Evolutionary conservation across 1,140 invertebrate species (phyloP), one percentile per base, ranked within the genome.

Genomic region (Aleiodes sp.): DNA sequence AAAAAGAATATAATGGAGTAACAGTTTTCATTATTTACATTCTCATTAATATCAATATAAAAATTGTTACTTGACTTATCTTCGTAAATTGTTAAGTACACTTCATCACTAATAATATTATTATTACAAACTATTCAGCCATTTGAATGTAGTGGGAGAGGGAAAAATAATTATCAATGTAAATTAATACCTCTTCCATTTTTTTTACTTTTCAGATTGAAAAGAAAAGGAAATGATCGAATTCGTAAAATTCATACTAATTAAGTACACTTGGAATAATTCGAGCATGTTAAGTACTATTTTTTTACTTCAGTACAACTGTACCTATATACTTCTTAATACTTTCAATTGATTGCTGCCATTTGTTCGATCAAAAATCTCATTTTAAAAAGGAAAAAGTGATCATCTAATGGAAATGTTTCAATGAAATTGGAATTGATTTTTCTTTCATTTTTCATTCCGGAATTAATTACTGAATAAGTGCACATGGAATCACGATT

Each of bases 261-360:
- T 71, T 71, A 68, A 71, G 70, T 71, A 71, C 70, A 71, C 65
- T 67, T 71, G 60, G 37, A 31, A 61, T 12, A 46, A 56, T 57
- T 28, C 43, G 56, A 57, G 64, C 41, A 52, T 39, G 63, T 71
- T 71, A 71, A 71, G 65, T 71, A 71, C 70, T 71, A 43, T 28
- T 33, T 29, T n/a, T 10, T 46, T 28, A 12, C 24, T 35, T 37
- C 21, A 37, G n/a, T 43, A 24, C 21, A 52, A 24, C 26, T 24
- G 19, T 43, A 16, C 7, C 19, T 16, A 43, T 14, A 12, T 4
- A 16, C 4, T 43, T 12, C 35, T 60, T 67, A 67, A 67, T 67
- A 67, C 65, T 67, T 57, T 12, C 59, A 41, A 67, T 60, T 31
- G 37, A 67, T 67, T 60, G 65, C 65, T 67, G 65, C 65, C 65